Conservation (phyloP, 1,140 invertebrate genomes). For the Temnothorax nylanderi region DNA sequence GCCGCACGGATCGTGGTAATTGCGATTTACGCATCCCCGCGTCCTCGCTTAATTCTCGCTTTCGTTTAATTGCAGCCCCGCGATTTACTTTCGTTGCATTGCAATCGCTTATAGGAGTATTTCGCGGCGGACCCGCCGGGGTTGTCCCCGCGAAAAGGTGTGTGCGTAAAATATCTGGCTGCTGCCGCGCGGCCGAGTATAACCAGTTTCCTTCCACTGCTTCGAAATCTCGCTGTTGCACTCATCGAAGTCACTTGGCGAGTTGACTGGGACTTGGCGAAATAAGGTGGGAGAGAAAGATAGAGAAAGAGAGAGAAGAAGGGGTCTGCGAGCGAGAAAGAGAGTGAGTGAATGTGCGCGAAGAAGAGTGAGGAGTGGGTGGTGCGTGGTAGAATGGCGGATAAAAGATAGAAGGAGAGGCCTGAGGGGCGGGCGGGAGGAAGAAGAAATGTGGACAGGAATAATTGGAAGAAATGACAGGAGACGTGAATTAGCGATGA, state of each 20-base stretch:
- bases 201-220: constrained; percentile 67
- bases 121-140: constrained; percentile 10
- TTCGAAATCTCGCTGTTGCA: constrained; percentile 65
- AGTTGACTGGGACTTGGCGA: constrained; percentile 49
- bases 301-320: neutral
- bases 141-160: constrained; percentile 43
- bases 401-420: constrained; percentile 34
- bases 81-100: constrained; percentile 7
- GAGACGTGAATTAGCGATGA: neutral
- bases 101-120: neutral
- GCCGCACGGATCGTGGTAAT: constrained; percentile 7
- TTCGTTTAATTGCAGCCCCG: constrained; percentile 35
- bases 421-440: neutral
- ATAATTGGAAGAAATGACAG: constrained; percentile 23
- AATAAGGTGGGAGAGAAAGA: constrained; percentile 22
- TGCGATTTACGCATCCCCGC: constrained; percentile 19
- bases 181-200: constrained; percentile 41
- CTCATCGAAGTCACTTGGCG: constrained; percentile 64
- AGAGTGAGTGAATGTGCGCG: neutral
- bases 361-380: neutral
- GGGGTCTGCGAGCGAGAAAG: neutral
- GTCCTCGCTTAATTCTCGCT: neutral
- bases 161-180: constrained; percentile 51
- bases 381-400: constrained; percentile 39
- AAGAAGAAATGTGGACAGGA: constrained; percentile 38